phyloP scores from a whole-genome alignment of 2,113 vertebrate genomes.

The Gadus chalcogrammus region DNA sequence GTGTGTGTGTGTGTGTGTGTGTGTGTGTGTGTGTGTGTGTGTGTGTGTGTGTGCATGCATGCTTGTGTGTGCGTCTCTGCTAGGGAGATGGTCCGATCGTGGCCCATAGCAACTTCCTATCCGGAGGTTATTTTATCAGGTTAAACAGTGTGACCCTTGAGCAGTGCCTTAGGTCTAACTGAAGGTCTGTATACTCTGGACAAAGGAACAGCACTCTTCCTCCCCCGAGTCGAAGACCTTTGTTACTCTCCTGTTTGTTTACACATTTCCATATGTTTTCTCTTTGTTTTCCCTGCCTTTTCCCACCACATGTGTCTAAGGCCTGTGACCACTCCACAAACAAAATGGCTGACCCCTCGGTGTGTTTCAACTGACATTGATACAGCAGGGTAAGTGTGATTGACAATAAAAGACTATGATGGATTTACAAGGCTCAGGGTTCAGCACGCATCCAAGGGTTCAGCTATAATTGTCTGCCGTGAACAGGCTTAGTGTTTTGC shows the following conservation, averaged over 20 bases:
- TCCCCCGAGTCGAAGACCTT: background rate
- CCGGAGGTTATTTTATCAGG: background rate
- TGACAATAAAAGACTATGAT: slow-evolving; percentile 10
- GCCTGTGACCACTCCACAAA: slow-evolving; percentile 56
- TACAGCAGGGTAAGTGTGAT: slow-evolving; percentile 28
- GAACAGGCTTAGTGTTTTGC: background rate
- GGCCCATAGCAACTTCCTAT: background rate
- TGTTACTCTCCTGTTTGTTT: background rate
- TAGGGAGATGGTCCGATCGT: background rate
- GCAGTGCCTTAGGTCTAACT: slow-evolving; percentile 17
- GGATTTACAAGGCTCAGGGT: slow-evolving; percentile 16
- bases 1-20: no score
- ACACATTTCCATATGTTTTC: background rate
- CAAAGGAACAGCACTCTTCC: background rate
- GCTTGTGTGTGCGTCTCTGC: no score
- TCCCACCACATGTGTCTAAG: slow-evolving; percentile 34
- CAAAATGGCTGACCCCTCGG: slow-evolving; percentile 23
- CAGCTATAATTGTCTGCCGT: background rate
- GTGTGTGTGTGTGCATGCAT: no score
- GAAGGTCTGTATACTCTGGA: slow-evolving; percentile 11
- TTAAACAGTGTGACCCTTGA: background rate
- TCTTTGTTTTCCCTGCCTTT: background rate
- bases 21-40: no score
- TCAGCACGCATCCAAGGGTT: slow-evolving; percentile 18
- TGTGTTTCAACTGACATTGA: slow-evolving; percentile 39